Conservation (phyloP, 2,113 vertebrate genomes). For the Muscicapa adusta region DNA sequence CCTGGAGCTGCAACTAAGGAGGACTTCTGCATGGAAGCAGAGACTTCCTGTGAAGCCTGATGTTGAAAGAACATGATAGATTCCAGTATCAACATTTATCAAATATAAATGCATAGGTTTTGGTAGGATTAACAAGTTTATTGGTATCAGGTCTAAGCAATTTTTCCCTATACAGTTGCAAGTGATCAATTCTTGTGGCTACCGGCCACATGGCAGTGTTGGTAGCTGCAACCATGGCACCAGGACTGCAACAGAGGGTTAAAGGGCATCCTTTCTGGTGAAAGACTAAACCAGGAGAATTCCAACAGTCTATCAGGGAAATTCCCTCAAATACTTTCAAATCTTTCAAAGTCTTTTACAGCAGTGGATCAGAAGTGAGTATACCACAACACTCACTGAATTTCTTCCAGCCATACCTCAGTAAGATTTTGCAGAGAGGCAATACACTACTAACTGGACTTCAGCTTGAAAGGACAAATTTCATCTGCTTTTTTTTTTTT, state of each 20-base stretch:
- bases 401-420: background rate
- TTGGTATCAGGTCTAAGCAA: conserved; percentile 4
- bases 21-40: background rate
- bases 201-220: conserved; percentile 3
- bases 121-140: background rate
- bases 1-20: background rate
- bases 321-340: background rate
- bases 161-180: background rate
- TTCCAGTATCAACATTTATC: background rate
- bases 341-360: background rate
- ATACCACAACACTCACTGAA: background rate
- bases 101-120: background rate
- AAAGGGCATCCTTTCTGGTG: conserved; percentile 13
- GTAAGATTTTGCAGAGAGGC: background rate
- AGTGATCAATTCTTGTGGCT: background rate
- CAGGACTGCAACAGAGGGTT: conserved; percentile 12
- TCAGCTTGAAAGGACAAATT: background rate
- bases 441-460: background rate
- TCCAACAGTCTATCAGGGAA: background rate
- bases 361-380: background rate
- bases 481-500: background rate
- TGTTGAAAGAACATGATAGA: conserved; percentile 30
- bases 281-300: conserved; percentile 8
- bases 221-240: background rate
- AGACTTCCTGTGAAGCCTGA: background rate